These are phyloP conservation scores for Drosophila neocordata DNA, from an alignment of 1,140 invertebrate species.

Conservation along the genomic window DNA sequence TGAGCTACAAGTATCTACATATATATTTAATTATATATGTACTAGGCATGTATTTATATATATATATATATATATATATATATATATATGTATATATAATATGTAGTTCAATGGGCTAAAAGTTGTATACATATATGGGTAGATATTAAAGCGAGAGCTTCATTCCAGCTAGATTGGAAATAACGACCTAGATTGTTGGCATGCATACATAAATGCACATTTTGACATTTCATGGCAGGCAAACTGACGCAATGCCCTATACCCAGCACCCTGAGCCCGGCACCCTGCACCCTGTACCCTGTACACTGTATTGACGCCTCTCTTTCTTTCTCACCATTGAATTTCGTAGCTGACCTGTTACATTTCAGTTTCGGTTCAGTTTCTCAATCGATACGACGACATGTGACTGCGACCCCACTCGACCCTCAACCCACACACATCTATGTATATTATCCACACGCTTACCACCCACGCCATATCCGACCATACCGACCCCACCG, in stretches of 20 bases:
- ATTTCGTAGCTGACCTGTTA: slow-evolving; percentile 62
- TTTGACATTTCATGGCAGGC: slow-evolving; percentile 46
- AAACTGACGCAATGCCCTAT: slow-evolving; percentile 37
- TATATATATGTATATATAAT: not conserved
- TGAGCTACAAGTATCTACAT: not conserved
- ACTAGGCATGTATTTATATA: not conserved
- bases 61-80: not conserved
- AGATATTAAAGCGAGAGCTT: slow-evolving; percentile 1
- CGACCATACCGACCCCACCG: too few species aligned
- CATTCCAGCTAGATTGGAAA: slow-evolving; percentile 24
- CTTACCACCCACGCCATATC: not conserved
- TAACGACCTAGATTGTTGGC: slow-evolving; percentile 24
- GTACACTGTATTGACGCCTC: not conserved
- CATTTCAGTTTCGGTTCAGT: slow-evolving; percentile 48
- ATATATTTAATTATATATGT: not conserved
- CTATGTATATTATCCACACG: not conserved
- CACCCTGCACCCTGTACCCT: slow-evolving; percentile 2
- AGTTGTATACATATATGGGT: not conserved
- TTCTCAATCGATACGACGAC: slow-evolving; percentile 66
- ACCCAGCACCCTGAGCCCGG: not conserved
- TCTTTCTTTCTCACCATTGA: not conserved
- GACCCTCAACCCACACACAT: not conserved
- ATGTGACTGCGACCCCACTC: slow-evolving; percentile 39
- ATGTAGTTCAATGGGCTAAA: not conserved
- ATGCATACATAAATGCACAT: slow-evolving; percentile 47